These are phyloP conservation scores for Apamea anceps DNA, from an alignment of 2,888 invertebrate genomes.

Conservation along the genomic window DNA sequence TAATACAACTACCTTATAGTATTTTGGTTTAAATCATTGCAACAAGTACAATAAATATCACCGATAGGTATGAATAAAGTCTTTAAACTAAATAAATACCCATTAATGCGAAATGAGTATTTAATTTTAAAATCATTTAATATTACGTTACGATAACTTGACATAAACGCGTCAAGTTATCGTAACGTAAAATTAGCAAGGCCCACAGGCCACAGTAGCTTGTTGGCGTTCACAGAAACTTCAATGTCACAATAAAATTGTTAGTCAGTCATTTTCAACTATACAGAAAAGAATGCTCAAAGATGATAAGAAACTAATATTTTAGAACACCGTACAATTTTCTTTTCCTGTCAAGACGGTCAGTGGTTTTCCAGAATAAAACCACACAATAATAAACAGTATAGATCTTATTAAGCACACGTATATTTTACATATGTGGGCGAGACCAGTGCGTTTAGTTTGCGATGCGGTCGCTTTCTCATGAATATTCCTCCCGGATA, in stretches of 20 bases:
- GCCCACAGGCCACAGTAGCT: neutral
- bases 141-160: neutral
- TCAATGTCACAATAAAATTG: neutral
- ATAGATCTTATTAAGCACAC: constrained; percentile 35
- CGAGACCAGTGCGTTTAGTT: constrained; percentile 54
- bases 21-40: neutral
- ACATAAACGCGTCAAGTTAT: no score
- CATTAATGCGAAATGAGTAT: neutral
- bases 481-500: constrained; percentile 76
- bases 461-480: constrained; percentile 71
- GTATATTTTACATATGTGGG: constrained; percentile 52
- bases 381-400: constrained; percentile 15
- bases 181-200: no score
- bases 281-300: neutral
- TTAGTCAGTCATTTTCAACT: neutral
- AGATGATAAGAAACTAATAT: neutral
- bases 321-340: neutral
- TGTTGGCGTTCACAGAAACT: neutral
- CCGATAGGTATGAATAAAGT: neutral
- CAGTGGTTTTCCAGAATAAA: neutral
- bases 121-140: neutral
- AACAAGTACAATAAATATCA: neutral
- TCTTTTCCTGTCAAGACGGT: neutral
- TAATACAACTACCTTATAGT: neutral
- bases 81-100: neutral